Base-by-base conservation (phyloP, 1,140 invertebrate species). In the Drosophila orosa region DNA sequence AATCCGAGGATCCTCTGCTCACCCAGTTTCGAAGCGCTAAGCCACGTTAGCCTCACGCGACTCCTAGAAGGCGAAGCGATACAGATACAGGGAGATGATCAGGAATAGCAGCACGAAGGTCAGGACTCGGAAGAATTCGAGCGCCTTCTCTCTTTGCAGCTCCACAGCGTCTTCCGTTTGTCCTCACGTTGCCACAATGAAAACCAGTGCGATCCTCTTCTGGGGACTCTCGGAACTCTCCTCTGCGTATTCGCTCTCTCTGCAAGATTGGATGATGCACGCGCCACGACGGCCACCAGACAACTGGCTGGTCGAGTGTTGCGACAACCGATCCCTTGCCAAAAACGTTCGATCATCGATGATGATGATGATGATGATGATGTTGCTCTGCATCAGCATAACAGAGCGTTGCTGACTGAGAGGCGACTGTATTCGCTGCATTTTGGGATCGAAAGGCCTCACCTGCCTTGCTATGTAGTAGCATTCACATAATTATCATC, bases 141-240 rank as follows among this genome's bases (percentile, higher is more conserved):
- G 80, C 44, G 84, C 78, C 90, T 91, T 91, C 44, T 91, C 90
- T 83, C 74, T 91, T 91, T 91, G 90, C 83, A 91, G 90, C 90
- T 91, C 90, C 90, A 91, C 90, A 87, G 86, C 90, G 89, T 71
- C 79, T 73, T 58, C 69, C 71, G 47, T 90, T 78, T 71, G 69
- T 78, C 52, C 61, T 60, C 60, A 80, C 59, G 50, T 80, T 69
- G 68, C 52, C 62, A 73, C 52, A 69, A 83, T 61, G 52, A 87
- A 78, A 73, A 73, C 56, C 58, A 71, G 65, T 69, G 35, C 27
- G 48, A 63, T 31, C 47, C 22, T 39, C 19, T 25, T 31, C 17
- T 22, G 13, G 31, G 17, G n/a, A 13, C 17, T 55, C 15, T 31
- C n/a, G 22, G 35, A 12, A 12, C 12, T 35, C 17, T 27, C 22